Percentiles rank a stretch among this genome's conserved stretches.
These are phyloP conservation scores for Doryteuthis pealeii DNA, from an alignment of 1,140 invertebrate species.

Conservation along the genomic window DNA sequence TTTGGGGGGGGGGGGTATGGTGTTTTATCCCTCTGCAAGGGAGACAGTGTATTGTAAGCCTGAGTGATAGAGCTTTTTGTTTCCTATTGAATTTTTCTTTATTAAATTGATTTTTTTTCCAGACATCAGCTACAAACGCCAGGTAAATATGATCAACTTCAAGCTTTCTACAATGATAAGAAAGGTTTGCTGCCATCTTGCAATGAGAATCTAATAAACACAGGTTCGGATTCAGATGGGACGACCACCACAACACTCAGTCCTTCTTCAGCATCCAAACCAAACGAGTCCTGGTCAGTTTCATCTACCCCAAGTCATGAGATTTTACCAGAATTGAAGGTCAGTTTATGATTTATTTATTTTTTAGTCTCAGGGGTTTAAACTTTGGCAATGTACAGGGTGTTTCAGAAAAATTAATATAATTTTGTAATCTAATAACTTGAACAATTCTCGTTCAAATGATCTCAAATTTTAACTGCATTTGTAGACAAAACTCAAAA, in stretches of 20 bases:
- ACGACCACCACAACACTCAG: background rate
- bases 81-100: too few species aligned
- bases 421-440: too few species aligned
- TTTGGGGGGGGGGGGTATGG: too few species aligned
- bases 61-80: too few species aligned
- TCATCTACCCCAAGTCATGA: conserved; percentile 47
- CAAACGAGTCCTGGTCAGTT: conserved; percentile 23
- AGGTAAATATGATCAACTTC: conserved; percentile 55
- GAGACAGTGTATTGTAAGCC: too few species aligned
- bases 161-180: conserved; percentile 58
- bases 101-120: conserved; percentile 21
- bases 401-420: too few species aligned
- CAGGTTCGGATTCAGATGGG: background rate
- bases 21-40: too few species aligned
- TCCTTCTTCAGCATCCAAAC: background rate
- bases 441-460: too few species aligned
- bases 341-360: conserved; percentile 19
- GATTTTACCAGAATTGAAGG: conserved; percentile 51
- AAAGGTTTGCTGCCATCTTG: conserved; percentile 43
- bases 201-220: background rate
- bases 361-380: background rate
- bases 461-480: too few species aligned
- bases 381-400: background rate
- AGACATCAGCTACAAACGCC: conserved; percentile 60
- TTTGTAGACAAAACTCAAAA: too few species aligned